These are phyloP conservation scores for Pseudomyrmex cubaensis DNA, from an alignment of 1,140 invertebrate genomes.

Conservation along the genomic window DNA sequence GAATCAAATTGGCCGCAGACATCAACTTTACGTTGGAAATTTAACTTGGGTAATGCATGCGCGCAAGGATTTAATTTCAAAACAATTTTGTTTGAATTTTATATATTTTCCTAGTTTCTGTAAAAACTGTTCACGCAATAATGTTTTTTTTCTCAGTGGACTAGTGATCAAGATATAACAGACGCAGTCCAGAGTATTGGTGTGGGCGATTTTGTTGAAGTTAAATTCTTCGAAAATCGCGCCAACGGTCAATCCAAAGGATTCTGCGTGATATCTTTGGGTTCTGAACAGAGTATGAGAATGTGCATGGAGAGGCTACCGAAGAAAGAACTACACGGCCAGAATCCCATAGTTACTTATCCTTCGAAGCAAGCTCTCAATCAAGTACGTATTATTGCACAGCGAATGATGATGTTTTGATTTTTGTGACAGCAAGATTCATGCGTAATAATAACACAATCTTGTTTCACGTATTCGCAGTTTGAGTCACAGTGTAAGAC, in stretches of 20 bases:
- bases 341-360: slow-evolving; percentile 96
- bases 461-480: slow-evolving; percentile 81
- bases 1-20: slow-evolving; percentile 90
- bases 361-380: slow-evolving; percentile 96
- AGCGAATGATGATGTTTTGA: not conserved
- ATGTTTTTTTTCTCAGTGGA: slow-evolving; percentile 92
- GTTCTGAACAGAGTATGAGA: slow-evolving; percentile 96
- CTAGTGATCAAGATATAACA: slow-evolving; percentile 97
- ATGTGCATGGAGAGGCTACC: slow-evolving; percentile 96
- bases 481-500: slow-evolving; percentile 97
- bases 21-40: slow-evolving; percentile 98
- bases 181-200: slow-evolving; percentile 95
- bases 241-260: slow-evolving; percentile 99
- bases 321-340: slow-evolving; percentile 98
- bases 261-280: slow-evolving; percentile 96
- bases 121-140: not conserved
- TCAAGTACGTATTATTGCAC: slow-evolving; percentile 80
- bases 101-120: not conserved
- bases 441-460: slow-evolving; percentile 1
- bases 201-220: slow-evolving; percentile 97
- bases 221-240: slow-evolving; percentile 99
- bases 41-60: slow-evolving; percentile 90
- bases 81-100: not conserved
- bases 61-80: slow-evolving; percentile 23
- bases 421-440: not conserved